Evolutionary conservation across 2,113 vertebrate species (phyloP), one percentile per base, ranked within the genome.

Genomic region (Amblyornis subalaris): DNA sequence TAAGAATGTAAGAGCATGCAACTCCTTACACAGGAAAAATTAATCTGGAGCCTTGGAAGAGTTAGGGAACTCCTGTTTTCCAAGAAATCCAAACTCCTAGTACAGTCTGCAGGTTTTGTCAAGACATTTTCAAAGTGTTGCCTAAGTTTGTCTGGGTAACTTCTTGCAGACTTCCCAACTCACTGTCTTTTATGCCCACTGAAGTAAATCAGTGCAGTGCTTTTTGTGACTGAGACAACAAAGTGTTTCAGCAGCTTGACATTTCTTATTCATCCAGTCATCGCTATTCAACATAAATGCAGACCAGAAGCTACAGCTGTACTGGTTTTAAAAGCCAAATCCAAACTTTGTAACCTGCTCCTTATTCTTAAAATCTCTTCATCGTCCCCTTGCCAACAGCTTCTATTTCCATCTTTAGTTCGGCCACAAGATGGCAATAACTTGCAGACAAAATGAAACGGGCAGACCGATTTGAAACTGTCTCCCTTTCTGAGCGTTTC

Each of bases 371-470:
- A 69, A 79, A 87, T 26, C 9, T 1, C 29, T 42, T 70, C 26
- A 26, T 62, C 4, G 16, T 14, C 24, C 10, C 1, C 47, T 53
- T 84, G 57, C 9, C 47, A 7, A 18, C 5, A 25, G 65, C 35
- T 73, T 40, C 35, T 42, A 5, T 8, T 76, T 88, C 31, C 44
- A 47, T 48, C 45, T 77, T 60, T 6, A 31, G 50, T 77, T 79
- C 79, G 82, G 81, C 98, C 98, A 96, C 97, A 36, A 98, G 98
- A 83, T 97, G 98, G 98, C 98, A 96, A 91, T 95, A 96, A 89
- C 85, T 96, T 65, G 93, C 96, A 97, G 86, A 94, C 84, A 88
- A 97, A 97, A 65, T 51, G 93, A 85, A 91, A 90, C 81, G 76
- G 66, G 58, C 86, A 85, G 79, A 14, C 51, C 70, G 67, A 55